Conservation (phyloP, 1,140 invertebrate species). For the Drosophila kanapiae region DNA sequence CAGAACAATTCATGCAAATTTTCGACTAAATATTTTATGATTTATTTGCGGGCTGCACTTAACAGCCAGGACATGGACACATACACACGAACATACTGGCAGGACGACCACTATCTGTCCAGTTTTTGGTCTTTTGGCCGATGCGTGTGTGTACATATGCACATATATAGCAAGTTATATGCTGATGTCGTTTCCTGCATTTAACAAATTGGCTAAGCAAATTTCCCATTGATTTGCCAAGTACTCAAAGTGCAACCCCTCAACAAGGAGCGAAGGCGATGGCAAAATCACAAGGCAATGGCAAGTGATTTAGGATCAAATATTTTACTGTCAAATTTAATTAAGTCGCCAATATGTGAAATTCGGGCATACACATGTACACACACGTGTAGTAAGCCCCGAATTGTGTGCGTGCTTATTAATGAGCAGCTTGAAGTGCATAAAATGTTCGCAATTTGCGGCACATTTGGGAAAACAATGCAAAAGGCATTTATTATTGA, state of each 20-base stretch:
- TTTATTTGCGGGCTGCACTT: constrained; percentile 65
- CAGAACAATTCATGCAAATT: constrained; percentile 49
- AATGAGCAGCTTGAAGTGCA: constrained; percentile 51
- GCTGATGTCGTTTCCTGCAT: constrained; percentile 35
- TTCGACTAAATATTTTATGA: constrained; percentile 64
- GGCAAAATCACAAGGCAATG: constrained; percentile 22
- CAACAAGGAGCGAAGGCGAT: constrained; percentile 15
- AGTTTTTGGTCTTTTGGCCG: constrained; percentile 23
- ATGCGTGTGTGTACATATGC: constrained; percentile 12
- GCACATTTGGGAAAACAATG: constrained; percentile 45
- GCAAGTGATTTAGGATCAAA: constrained; percentile 62
- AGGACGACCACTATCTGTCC: constrained; percentile 34
- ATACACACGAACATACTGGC: constrained; percentile 1
- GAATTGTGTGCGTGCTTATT: constrained; percentile 29
- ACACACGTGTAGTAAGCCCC: background rate
- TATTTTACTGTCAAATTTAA: constrained; percentile 69
- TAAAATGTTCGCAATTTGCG: constrained; percentile 60
- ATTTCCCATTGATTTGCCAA: constrained; percentile 60
- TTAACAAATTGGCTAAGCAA: constrained; percentile 66
- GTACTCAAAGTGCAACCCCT: constrained; percentile 47
- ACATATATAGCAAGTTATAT: constrained; percentile 7
- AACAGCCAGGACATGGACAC: constrained; percentile 45
- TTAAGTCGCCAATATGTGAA: constrained; percentile 46
- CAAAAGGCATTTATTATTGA: constrained; percentile 55
- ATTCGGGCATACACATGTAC: too few relatives aligned